Base-by-base conservation (phyloP, 2,888 invertebrate species). In the Drosophila limbata region DNA sequence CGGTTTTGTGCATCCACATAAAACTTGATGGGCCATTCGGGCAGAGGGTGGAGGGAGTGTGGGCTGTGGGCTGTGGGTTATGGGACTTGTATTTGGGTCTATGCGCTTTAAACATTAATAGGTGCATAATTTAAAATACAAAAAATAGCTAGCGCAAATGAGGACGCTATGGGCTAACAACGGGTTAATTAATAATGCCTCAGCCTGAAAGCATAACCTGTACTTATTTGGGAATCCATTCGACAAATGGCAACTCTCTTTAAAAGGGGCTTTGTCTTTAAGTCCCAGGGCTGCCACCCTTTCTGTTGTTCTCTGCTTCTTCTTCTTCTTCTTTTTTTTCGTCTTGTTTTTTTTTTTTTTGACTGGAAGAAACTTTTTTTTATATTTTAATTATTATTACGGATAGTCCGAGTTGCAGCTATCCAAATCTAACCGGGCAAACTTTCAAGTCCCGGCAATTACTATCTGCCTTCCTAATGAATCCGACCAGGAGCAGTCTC, bases 71-170 rank as follows among this genome's bases (percentile, higher is more conserved):
- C 1, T 28, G 57, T 17, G 57, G 33, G 31, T 13, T 15, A 10
- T 15, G 52, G 60, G 19, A 8, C 13, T 17, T 31, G 11, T 25
- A 33, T 39, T 48, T 39, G 64, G 64, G 71, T 63, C 74, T 85
- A 62, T 79, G 84, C 79, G 62, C 74, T 84, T 86, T 81, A 86
- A 83, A 83, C 86, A 84, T 84, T 84, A 86, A 84, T 84, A 86
- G 84, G 77, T 86, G 86, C 84, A 84, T 84, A 86, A 86, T 84
- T 84, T 83, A 78, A 79, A 86, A 86, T 84, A 86, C 81, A 78
- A 79, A 80, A 75, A 77, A 77, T 28, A 65, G 60, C 56, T 65
- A 50, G 68, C 59, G 61, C 69, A 84, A 81, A 79, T 76, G 86
- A 74, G 77, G 51, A 56, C 62, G 84, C 81, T 74, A 69, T 73